Evolutionary conservation across 2,888 invertebrate species (phyloP).

Genomic region (Linyphia triangularis): DNA sequence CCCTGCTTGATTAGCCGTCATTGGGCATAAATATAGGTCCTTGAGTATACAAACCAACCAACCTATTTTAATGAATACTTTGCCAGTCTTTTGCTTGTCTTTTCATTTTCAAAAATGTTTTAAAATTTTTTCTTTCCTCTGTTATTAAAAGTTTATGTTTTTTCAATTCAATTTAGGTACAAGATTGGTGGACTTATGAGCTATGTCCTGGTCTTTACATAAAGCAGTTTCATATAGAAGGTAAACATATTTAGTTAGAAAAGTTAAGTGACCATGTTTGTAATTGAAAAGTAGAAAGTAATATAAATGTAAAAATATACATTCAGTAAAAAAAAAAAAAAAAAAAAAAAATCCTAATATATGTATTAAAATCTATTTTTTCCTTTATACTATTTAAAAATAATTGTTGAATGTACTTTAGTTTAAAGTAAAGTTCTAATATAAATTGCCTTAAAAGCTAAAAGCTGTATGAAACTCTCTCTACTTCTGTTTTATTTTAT

Average conservation of each 20-base stretch:
- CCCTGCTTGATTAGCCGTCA: too few relatives aligned
- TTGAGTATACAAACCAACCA: too few relatives aligned
- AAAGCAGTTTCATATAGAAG: slow-evolving; percentile 81
- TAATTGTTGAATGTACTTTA: too few relatives aligned
- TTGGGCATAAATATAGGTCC: too few relatives aligned
- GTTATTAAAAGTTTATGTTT: background rate
- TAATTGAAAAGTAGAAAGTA: too few relatives aligned
- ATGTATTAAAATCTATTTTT: background rate
- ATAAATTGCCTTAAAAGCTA: too few relatives aligned
- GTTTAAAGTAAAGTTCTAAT: too few relatives aligned
- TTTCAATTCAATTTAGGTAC: slow-evolving; percentile 78
- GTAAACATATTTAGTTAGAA: slow-evolving; percentile 77
- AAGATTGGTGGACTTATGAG: slow-evolving; percentile 82
- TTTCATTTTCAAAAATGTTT: background rate
- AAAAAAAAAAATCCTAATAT: background rate
- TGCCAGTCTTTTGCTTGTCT: background rate
- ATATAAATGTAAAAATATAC: background rate
- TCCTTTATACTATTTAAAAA: too few relatives aligned
- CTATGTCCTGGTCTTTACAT: slow-evolving; percentile 81
- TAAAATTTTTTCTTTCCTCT: background rate
- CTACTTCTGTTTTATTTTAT: too few relatives aligned
- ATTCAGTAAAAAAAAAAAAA: background rate
- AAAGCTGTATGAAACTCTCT: too few relatives aligned
- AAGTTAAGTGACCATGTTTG: too few relatives aligned
- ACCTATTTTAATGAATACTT: background rate